Evolutionary conservation across 2,888 invertebrate species (phyloP).

Genomic region (Apantesis nais): DNA sequence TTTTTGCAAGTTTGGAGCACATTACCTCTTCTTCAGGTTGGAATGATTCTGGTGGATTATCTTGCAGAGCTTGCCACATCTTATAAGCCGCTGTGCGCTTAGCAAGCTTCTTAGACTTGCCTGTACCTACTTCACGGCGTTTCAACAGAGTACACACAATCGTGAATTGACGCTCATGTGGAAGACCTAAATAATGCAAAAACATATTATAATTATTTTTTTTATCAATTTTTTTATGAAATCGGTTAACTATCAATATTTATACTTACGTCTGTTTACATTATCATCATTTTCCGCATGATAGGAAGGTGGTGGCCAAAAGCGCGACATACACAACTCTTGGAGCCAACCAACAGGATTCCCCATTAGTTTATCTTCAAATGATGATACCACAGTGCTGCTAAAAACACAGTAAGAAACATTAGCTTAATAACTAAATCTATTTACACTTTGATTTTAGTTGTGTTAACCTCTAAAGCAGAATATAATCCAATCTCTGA

Average conservation of each 20-base stretch:
- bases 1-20: not conserved
- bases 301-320: slow-evolving; percentile 98
- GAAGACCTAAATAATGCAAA: slow-evolving; percentile 86
- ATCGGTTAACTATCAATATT: not conserved
- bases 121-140: slow-evolving; percentile 93
- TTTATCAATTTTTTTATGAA: not conserved
- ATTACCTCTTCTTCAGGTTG: slow-evolving; percentile 89
- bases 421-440: not conserved
- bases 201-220: not conserved
- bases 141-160: slow-evolving; percentile 96
- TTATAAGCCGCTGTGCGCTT: slow-evolving; percentile 98
- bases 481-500: not conserved
- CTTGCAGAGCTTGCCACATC: slow-evolving; percentile 95
- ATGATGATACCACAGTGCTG: slow-evolving; percentile 83
- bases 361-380: slow-evolving; percentile 93
- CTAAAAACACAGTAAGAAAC: slow-evolving; percentile 48
- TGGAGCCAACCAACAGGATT: slow-evolving; percentile 98
- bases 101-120: slow-evolving; percentile 98
- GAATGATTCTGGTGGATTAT: slow-evolving; percentile 89
- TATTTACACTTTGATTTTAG: not conserved
- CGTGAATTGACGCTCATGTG: slow-evolving; percentile 97
- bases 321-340: slow-evolving; percentile 98
- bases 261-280: slow-evolving; percentile 76
- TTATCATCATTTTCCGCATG: slow-evolving; percentile 93
- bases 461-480: not conserved